Base-by-base conservation (phyloP, 1,140 invertebrate species). In the Agraylea sexmaculata region DNA sequence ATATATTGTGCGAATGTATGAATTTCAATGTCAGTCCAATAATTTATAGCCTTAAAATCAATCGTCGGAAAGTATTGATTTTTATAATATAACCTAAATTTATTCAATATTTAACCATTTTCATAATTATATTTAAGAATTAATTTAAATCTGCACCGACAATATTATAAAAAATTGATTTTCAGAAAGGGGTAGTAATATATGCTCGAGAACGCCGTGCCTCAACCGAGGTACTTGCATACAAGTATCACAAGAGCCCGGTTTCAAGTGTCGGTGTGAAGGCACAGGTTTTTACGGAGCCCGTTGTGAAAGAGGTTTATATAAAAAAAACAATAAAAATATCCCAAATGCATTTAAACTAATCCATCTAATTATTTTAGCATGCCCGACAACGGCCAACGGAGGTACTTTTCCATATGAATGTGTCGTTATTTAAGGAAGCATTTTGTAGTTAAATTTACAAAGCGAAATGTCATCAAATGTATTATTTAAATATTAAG, bases 221-320 rank as follows among this genome's bases (percentile, higher is more conserved):
- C 22, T 70, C 34, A 67, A 81, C 47, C 60, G 63, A 18, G 80
- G 80, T 2, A 70, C 67, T 1, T 84, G 80, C 52, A 74, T 73
- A 29, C 80, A 84, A 62, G 77, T 78, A 17, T 68, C 70, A 2
- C 68, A 71, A 40, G 64, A 70, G 8, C 77, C 77, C 4, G 74
- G 76, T 21, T 84, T 68, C 53, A 71, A 73, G 55, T 84, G 80
- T 54, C 62, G 72, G 47, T 84, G 80, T 55, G 75, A 79, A 53
- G 77, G 78, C 38, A 83, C 79, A 28, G 78, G 79, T 32, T 83
- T 65, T 53, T 79, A 75, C 54, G 80, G 80, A 15, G 59, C 61
- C 36, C 63, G 72, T 46, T 84, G 80, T 57, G 71, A 79, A 51
- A 70, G 64, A 67, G 62, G 77, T 78, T 37, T 7, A 7, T 22